Evolutionary conservation across 2,797 vertebrate species (phyloP).

Genomic region (Numenius phaeopus): DNA sequence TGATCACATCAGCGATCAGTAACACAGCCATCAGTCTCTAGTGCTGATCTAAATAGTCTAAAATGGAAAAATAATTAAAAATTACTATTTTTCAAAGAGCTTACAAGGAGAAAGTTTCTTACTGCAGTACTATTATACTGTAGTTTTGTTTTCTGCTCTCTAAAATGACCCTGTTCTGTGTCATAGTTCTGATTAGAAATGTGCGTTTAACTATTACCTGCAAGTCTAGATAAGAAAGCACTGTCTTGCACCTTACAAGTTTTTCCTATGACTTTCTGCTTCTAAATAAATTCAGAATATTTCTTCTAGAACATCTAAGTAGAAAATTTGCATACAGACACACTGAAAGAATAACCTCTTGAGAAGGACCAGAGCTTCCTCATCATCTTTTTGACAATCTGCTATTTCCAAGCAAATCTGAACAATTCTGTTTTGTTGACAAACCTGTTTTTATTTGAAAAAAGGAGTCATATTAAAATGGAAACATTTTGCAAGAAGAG

Average conservation of each 20-base stretch:
- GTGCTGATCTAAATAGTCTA: not conserved
- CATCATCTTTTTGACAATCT: not conserved
- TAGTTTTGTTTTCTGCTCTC: not conserved
- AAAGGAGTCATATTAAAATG: not conserved
- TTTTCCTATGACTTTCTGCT: not conserved
- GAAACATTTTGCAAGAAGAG: not conserved
- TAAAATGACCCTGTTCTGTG: not conserved
- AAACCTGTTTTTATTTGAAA: not conserved
- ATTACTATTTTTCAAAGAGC: not conserved
- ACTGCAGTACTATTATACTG: not conserved
- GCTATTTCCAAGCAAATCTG: not conserved
- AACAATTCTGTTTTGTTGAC: not conserved
- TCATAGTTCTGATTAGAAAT: not conserved
- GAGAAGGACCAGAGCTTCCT: not conserved
- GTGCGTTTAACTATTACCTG: not conserved
- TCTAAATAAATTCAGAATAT: not conserved
- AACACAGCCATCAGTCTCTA: not conserved
- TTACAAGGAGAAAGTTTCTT: not conserved
- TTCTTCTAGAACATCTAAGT: not conserved
- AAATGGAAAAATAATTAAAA: not conserved
- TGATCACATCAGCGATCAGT: not conserved
- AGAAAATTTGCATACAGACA: not conserved
- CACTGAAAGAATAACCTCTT: not conserved
- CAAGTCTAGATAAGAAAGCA: not conserved
- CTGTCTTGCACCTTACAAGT: not conserved